Evolutionary conservation across 2,888 invertebrate species (phyloP).

Genomic region (Thera obeliscata): DNA sequence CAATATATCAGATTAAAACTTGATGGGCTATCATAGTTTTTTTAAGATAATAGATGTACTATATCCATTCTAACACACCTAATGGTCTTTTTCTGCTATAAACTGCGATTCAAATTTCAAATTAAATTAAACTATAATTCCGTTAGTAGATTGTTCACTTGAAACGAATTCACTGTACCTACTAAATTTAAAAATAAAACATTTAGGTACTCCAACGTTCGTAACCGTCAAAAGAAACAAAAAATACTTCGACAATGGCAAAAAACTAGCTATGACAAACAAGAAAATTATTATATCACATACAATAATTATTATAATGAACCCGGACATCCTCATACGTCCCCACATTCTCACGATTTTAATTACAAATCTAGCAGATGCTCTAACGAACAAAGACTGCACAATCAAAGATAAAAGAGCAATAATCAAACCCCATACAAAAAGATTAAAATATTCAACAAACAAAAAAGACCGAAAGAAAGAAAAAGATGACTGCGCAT

Average conservation of each 20-base stretch:
- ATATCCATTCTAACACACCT: too few relatives aligned
- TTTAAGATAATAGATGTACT: too few relatives aligned
- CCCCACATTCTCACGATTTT: conserved; percentile 80
- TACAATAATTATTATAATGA: conserved; percentile 51
- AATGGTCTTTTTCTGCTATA: too few relatives aligned
- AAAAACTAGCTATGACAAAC: conserved; percentile 30
- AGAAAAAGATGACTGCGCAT: conserved; percentile 75
- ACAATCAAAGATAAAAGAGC: conserved; percentile 64
- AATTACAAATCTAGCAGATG: conserved; percentile 77
- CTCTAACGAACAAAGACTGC: conserved; percentile 57
- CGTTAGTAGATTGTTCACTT: too few relatives aligned
- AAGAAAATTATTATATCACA: conserved; percentile 44
- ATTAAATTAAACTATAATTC: too few relatives aligned
- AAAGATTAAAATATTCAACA: conserved; percentile 73
- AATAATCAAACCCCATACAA: conserved; percentile 62
- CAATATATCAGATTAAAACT: background rate
- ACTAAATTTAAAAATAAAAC: too few relatives aligned
- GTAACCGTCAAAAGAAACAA: conserved; percentile 39
- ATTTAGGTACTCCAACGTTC: conserved; percentile 23
- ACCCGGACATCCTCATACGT: conserved; percentile 57
- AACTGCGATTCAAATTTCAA: too few relatives aligned
- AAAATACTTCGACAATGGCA: conserved; percentile 41
- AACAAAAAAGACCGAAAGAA: conserved; percentile 54
- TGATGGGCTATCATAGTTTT: too few relatives aligned
- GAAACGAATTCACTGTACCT: too few relatives aligned